Percentiles rank a stretch among this genome's conserved stretches.
Evolutionary conservation across 2,888 invertebrate species (phyloP).

Genomic region (Balanococcus diminutus): DNA sequence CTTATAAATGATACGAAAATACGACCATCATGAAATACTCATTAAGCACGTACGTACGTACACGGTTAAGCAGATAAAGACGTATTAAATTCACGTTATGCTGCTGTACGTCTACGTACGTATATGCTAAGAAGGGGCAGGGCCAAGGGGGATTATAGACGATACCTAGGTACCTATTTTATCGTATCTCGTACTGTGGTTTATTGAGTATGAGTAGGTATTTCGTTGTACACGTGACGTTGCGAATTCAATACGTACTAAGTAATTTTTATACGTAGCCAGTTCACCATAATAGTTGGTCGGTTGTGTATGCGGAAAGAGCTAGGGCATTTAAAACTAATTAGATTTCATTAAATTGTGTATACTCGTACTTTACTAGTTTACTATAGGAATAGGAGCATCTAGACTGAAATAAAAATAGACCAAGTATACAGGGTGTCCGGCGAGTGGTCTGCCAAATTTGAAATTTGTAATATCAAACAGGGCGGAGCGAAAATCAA

Average conservation of each 20-base stretch:
- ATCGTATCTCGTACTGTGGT: not conserved
- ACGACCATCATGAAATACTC: not conserved
- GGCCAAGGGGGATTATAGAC: not conserved
- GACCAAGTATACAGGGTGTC: too few relatives aligned
- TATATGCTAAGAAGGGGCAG: not conserved
- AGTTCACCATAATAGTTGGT: not conserved
- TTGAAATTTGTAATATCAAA: too few relatives aligned
- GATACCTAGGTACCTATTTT: not conserved
- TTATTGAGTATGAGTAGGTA: not conserved
- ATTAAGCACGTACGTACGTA: not conserved
- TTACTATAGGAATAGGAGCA: too few relatives aligned
- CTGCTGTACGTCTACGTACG: too few relatives aligned
- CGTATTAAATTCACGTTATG: not conserved
- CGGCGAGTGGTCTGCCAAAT: too few relatives aligned
- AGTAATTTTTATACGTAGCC: not conserved
- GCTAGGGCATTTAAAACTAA: constrained; percentile 3
- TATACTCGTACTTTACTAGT: too few relatives aligned
- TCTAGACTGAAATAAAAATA: too few relatives aligned
- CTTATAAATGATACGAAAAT: not conserved
- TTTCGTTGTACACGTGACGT: not conserved
- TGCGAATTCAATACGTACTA: not conserved
- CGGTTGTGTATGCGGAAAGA: not conserved
- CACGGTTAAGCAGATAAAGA: not conserved
- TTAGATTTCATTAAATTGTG: constrained; percentile 6
- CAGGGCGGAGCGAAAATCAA: too few relatives aligned